Percentiles rank a stretch among this genome's conserved stretches.
These are phyloP conservation scores for Octomys mimax DNA, from an alignment of 2,797 vertebrate species.

Conservation along the genomic window DNA sequence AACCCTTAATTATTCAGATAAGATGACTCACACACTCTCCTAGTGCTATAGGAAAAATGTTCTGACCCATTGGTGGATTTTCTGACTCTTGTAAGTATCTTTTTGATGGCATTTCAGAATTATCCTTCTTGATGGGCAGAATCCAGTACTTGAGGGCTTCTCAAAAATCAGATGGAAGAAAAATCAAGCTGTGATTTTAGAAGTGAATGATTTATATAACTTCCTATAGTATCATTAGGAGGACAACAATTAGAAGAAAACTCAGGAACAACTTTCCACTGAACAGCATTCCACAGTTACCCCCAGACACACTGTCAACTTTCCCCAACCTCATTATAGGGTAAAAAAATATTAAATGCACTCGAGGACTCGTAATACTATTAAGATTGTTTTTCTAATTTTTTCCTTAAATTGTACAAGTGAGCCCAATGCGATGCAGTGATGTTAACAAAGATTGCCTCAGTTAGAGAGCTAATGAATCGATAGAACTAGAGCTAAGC, in stretches of 20 bases:
- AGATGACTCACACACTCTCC: neutral
- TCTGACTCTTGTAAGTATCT: neutral
- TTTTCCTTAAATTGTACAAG: constrained; percentile 37
- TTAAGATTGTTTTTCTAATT: neutral
- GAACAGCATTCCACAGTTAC: neutral
- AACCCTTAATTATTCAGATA: neutral
- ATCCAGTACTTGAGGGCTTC: neutral
- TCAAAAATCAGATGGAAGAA: constrained; percentile 32
- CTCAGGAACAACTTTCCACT: neutral
- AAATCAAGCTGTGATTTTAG: constrained; percentile 50
- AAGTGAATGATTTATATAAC: neutral
- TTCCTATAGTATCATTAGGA: constrained; percentile 1
- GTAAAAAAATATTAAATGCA: constrained; percentile 24
- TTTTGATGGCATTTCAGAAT: neutral
- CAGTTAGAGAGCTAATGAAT: neutral
- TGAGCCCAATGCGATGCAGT: constrained; percentile 29
- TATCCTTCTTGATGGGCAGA: neutral
- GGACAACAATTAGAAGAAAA: neutral
- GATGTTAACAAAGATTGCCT: neutral
- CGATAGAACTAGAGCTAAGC: neutral
- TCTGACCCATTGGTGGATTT: neutral
- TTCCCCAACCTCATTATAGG: neutral
- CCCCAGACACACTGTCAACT: neutral
- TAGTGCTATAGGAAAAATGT: neutral
- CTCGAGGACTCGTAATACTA: neutral